A percentile compares a stretch with the other conserved stretches of the same genome.
Conservation (phyloP, 2,888 invertebrate genomes). For the Mechanitis mazaeus region DNA sequence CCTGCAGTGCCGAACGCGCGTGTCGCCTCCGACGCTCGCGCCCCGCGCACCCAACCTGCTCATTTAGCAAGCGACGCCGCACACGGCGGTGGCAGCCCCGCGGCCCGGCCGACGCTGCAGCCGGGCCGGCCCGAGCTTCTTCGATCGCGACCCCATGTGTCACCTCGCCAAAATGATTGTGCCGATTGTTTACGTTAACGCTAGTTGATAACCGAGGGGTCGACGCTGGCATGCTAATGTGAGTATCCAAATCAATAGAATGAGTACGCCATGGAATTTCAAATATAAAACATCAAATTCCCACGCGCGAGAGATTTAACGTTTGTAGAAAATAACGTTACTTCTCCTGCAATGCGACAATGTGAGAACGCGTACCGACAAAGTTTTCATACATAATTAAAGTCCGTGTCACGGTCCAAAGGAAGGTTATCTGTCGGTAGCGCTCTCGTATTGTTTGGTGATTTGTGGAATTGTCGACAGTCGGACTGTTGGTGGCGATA, state of each 20-base stretch:
- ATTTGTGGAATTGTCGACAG: conserved; percentile 2
- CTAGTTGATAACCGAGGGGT: conserved; percentile 68
- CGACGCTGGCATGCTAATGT: conserved; percentile 75
- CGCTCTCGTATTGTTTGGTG: conserved; percentile 28
- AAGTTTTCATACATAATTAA: conserved; percentile 41
- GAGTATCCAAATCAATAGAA: conserved; percentile 55
- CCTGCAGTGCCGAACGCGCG: conserved; percentile 74
- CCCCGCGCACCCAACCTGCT: conserved; percentile 67
- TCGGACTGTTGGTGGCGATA: conserved; percentile 14
- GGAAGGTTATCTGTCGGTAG: conserved; percentile 20
- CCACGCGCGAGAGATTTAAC: conserved; percentile 20
- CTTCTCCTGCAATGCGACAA: conserved; percentile 70
- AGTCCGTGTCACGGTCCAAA: conserved; percentile 28
- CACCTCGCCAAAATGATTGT: conserved; percentile 57
- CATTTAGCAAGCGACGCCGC: conserved; percentile 71
- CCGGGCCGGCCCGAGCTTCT: conserved; percentile 53
- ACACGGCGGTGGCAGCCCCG: conserved; percentile 65
- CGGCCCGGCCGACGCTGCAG: conserved; percentile 64
- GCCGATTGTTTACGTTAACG: conserved; percentile 71
- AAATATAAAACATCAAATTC: conserved; percentile 31
- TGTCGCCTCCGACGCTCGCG: conserved; percentile 73
- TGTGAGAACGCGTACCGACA: conserved; percentile 43
- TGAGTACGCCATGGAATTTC: conserved; percentile 27
- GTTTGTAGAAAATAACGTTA: conserved; percentile 25
- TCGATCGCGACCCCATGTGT: conserved; percentile 58